Evolutionary conservation across 1,140 invertebrate genomes (phyloP).

Genomic region (Diabrotica undecimpunctata): DNA sequence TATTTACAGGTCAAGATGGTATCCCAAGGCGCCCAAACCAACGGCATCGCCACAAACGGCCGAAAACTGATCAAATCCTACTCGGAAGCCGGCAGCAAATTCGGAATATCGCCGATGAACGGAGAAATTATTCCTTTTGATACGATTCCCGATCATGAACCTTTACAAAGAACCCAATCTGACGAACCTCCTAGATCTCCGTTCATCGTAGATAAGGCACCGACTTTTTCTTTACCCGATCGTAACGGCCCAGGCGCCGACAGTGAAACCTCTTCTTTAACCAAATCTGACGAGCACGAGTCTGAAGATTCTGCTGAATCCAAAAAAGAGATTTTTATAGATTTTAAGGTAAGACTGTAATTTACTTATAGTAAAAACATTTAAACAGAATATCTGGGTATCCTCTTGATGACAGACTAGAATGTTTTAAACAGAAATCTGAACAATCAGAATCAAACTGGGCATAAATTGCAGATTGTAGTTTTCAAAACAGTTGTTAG

Average conservation of each 20-base stretch:
- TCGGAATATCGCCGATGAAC: conserved; percentile 46
- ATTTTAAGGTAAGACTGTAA: conserved; percentile 58
- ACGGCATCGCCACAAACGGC: conserved; percentile 63
- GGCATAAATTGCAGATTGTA: no score
- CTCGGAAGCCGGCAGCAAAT: conserved; percentile 68
- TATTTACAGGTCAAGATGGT: conserved; percentile 72
- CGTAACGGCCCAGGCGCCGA: conserved; percentile 26
- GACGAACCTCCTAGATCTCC: conserved; percentile 75
- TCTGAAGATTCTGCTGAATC: conserved; percentile 57
- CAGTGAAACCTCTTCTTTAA: conserved; percentile 40
- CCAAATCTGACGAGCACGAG: conserved; percentile 36
- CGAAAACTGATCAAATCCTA: conserved; percentile 78
- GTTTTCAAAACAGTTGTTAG: no score
- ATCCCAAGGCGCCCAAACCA: conserved; percentile 84
- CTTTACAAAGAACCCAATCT: conserved; percentile 74
- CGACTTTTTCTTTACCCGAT: conserved; percentile 31
- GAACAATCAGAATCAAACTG: no score
- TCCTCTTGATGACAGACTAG: no score
- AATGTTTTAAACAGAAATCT: no score
- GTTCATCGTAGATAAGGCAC: conserved; percentile 53
- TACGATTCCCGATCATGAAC: conserved; percentile 60
- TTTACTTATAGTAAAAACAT: no score
- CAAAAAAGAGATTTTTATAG: conserved; percentile 79
- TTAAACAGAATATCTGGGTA: no score
- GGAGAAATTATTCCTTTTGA: conserved; percentile 35